phyloP scores from a whole-genome alignment of 2,113 vertebrate genomes.

The Apaloderma vittatum region DNA sequence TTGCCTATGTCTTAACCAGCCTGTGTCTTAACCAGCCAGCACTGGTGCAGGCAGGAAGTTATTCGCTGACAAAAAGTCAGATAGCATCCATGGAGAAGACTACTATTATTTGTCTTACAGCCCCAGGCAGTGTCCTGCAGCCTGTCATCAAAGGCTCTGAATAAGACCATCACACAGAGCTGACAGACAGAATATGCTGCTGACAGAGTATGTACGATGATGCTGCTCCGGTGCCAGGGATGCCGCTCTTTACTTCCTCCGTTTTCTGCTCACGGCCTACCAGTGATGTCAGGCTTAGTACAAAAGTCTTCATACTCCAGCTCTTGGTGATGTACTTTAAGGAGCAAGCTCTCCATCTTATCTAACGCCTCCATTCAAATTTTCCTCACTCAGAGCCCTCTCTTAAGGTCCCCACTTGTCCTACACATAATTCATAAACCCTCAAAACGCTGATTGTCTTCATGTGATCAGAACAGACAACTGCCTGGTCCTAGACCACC shows the following conservation, averaged over 20 bases:
- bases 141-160: constrained; percentile 50
- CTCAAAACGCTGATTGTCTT: neutral
- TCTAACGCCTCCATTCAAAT: neutral
- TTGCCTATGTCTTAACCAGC: neutral
- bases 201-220: neutral
- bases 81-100: constrained; percentile 56
- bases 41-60: neutral
- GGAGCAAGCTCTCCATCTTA: neutral
- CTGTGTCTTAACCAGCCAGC: neutral
- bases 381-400: neutral
- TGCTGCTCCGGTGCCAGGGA: neutral
- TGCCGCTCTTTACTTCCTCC: neutral
- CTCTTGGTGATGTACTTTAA: neutral
- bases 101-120: constrained; percentile 23
- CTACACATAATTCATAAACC: neutral
- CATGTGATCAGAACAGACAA: neutral
- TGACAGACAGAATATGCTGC: constrained; percentile 2
- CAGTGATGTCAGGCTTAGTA: neutral
- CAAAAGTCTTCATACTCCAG: neutral
- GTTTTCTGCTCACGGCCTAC: neutral
- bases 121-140: constrained; percentile 43
- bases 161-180: neutral
- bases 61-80: constrained; percentile 17
- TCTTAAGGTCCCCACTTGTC: neutral
- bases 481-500: neutral